Conservation (phyloP, 2,113 vertebrate species). For the Vulpes lagopus region DNA sequence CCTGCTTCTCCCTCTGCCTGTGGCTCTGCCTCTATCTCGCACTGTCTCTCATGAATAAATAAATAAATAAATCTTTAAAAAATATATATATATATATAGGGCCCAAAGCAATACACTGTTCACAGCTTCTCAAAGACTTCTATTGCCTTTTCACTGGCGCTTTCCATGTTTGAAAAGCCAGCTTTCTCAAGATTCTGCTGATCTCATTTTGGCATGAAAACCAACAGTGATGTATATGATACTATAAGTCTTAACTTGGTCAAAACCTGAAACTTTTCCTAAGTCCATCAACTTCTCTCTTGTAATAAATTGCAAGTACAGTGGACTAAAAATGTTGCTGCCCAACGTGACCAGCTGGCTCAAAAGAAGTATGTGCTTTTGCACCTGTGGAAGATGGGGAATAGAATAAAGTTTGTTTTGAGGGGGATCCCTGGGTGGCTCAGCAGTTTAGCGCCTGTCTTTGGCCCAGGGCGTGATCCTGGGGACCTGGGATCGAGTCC, state of each 20-base stretch:
- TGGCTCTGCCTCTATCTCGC: too few relatives aligned
- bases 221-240: not conserved
- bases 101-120: not conserved
- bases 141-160: not conserved
- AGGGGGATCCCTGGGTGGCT: too few relatives aligned
- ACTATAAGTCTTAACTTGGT: not conserved
- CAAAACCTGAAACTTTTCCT: not conserved
- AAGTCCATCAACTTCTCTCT: not conserved
- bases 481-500: too few relatives aligned
- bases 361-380: not conserved
- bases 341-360: not conserved
- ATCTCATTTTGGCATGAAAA: not conserved
- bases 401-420: not conserved
- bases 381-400: not conserved
- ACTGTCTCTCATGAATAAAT: too few relatives aligned
- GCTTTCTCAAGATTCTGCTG: not conserved
- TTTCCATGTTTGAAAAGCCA: not conserved
- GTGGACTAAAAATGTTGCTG: not conserved
- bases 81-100: too few relatives aligned
- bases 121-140: not conserved
- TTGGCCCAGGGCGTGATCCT: too few relatives aligned
- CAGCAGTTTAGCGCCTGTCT: too few relatives aligned
- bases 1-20: too few relatives aligned
- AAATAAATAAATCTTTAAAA: too few relatives aligned
- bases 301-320: not conserved